Evolutionary conservation across 2,888 invertebrate genomes (phyloP).

Genomic region (Proisotoma minuta): DNA sequence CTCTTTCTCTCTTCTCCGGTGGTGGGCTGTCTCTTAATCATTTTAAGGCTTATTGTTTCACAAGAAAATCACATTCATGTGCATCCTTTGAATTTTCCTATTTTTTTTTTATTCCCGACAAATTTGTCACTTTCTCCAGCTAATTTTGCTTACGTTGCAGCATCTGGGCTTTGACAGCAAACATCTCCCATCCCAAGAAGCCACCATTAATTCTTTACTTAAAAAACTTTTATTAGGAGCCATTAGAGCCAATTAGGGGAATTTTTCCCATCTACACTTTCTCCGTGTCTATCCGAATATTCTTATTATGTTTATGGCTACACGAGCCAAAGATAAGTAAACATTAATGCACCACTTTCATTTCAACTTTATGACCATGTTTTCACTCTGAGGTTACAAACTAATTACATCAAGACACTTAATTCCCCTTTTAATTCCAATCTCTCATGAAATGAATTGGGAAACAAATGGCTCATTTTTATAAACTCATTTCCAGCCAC

Average conservation of each 20-base stretch:
- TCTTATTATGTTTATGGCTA: neutral
- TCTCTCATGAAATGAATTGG: neutral
- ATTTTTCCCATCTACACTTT: neutral
- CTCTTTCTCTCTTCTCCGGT: slow-evolving; percentile 1
- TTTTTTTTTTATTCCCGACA: neutral
- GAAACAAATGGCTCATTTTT: too few species aligned
- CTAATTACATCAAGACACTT: neutral
- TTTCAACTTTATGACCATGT: neutral
- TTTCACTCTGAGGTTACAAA: neutral
- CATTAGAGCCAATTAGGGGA: neutral
- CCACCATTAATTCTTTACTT: neutral
- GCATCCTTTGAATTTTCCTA: slow-evolving; percentile 3
- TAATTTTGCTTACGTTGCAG: neutral
- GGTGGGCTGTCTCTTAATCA: neutral
- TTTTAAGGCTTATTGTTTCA: slow-evolving; percentile 12
- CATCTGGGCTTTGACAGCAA: neutral
- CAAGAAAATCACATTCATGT: slow-evolving; percentile 11
- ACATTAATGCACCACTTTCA: neutral
- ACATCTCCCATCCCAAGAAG: neutral
- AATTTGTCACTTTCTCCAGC: slow-evolving; percentile 12
- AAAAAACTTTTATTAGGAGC: neutral
- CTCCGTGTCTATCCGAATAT: neutral
- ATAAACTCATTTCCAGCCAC: too few species aligned
- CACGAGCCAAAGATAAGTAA: neutral
- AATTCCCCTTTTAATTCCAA: neutral